Percentiles rank a stretch among this genome's conserved stretches.
phyloP scores from a whole-genome alignment of 2,113 vertebrate genomes.

The Henicopernis longicauda region DNA sequence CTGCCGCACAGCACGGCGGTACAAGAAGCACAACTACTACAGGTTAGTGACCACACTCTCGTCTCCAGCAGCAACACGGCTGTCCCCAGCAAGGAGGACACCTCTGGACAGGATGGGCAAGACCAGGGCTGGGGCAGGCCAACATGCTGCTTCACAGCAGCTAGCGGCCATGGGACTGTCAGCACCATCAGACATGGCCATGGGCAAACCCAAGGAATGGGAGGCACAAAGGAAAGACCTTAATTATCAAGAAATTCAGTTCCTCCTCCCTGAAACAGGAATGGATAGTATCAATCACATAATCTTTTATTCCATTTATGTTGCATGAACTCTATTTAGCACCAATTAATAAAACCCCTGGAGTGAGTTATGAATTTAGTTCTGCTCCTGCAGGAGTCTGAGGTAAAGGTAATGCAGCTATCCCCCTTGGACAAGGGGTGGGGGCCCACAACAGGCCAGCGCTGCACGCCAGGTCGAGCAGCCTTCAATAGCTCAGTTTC shows the following conservation, averaged over 20 bases:
- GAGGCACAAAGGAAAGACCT: neutral
- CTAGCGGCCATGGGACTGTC: accelerated
- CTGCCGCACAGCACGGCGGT: accelerated
- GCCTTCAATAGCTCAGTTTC: neutral
- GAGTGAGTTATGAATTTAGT: neutral
- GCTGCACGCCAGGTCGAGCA: accelerated
- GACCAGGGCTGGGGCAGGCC: neutral
- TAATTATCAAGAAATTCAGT: neutral
- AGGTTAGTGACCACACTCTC: accelerated
- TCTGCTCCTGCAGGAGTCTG: neutral
- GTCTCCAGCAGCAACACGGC: accelerated
- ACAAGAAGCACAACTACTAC: accelerated
- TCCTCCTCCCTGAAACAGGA: neutral
- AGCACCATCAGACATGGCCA: neutral
- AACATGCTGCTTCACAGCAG: neutral
- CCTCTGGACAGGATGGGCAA: neutral
- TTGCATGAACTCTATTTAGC: neutral
- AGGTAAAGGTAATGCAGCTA: neutral
- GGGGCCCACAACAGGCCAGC: neutral
- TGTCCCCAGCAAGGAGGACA: neutral
- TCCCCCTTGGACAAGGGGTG: neutral
- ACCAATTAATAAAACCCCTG: neutral
- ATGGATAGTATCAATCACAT: neutral
- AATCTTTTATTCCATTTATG: neutral
- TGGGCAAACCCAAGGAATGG: neutral